These are phyloP conservation scores for Schizotus pectinicornis DNA, from an alignment of 2,888 invertebrate species.

Conservation along the genomic window DNA sequence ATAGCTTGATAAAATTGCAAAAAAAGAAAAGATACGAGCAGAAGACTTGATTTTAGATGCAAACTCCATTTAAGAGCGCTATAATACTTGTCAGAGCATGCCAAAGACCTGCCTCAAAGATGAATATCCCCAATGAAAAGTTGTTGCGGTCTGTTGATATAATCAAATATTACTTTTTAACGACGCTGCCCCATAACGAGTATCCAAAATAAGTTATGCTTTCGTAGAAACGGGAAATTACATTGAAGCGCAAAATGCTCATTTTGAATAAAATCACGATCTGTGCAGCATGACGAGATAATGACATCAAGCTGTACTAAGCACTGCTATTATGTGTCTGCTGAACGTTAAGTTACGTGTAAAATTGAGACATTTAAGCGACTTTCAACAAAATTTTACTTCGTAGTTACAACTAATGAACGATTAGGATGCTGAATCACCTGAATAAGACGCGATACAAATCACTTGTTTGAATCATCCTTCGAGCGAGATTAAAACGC, in stretches of 20 bases:
- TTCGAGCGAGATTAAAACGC: too few relatives aligned
- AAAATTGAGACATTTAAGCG: conserved; percentile 1
- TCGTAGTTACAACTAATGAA: too few relatives aligned
- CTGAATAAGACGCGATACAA: too few relatives aligned
- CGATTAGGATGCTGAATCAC: too few relatives aligned
- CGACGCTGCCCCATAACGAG: conserved; percentile 3
- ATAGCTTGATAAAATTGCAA: too few relatives aligned
- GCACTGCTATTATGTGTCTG: neutral
- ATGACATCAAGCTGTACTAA: neutral
- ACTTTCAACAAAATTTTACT: too few relatives aligned
- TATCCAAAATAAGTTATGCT: conserved; percentile 2
- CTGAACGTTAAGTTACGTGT: neutral
- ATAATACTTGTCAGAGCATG: too few relatives aligned
- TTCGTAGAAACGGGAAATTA: neutral
- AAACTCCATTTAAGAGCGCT: too few relatives aligned
- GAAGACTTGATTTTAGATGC: too few relatives aligned
- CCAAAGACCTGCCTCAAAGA: too few relatives aligned
- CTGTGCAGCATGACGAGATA: neutral
- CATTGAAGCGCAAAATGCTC: conserved; percentile 1
- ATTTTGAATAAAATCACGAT: conserved; percentile 5
- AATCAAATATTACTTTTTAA: conserved; percentile 8
- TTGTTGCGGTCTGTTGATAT: conserved; percentile 1
- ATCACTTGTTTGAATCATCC: too few relatives aligned
- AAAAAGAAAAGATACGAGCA: too few relatives aligned
- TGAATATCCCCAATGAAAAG: neutral